phyloP scores from a whole-genome alignment of 2,113 vertebrate genomes.

The Triplophysa rosa region DNA sequence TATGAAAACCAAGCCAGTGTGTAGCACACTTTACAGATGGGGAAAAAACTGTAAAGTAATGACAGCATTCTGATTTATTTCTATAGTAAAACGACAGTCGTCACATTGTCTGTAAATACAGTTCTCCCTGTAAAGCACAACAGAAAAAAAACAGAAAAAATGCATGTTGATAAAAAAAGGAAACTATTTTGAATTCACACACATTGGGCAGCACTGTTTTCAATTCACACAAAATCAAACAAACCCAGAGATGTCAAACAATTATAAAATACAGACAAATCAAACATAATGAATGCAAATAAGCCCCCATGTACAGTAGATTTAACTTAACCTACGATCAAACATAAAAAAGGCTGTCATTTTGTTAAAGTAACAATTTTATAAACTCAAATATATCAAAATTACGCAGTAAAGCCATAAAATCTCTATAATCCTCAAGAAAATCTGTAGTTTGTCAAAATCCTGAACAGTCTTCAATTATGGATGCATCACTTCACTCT shows the following conservation, averaged over 20 bases:
- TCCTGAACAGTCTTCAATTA: background rate
- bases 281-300: background rate
- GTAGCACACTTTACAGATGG: background rate
- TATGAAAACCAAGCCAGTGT: background rate
- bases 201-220: background rate
- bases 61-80: slow-evolving; percentile 24
- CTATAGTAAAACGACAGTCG: slow-evolving; percentile 24
- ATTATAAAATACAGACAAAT: slow-evolving; percentile 1
- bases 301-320: background rate
- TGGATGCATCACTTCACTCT: background rate
- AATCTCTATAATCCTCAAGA: background rate
- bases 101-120: background rate
- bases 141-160: background rate
- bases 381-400: background rate
- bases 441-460: background rate
- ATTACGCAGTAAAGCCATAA: background rate
- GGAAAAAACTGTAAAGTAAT: too few relatives aligned
- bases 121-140: background rate
- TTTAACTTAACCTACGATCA: background rate
- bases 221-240: background rate
- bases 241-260: background rate
- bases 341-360: background rate
- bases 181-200: background rate
- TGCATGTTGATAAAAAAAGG: background rate
- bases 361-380: background rate